Evolutionary conservation across 2,888 invertebrate genomes (phyloP).

Genomic region (Drosophila robusta): DNA sequence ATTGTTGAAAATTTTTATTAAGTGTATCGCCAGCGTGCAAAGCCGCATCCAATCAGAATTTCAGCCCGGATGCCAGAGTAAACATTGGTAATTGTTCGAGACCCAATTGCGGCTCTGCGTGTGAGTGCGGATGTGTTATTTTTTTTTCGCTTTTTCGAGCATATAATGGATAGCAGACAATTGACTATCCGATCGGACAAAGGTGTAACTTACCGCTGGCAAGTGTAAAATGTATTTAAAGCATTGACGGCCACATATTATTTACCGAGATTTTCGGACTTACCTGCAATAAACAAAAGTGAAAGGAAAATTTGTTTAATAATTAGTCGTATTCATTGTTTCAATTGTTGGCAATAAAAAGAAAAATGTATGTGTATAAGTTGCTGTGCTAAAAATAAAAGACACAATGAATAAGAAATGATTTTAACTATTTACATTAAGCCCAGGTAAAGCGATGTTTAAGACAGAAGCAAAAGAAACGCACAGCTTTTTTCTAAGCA

Average conservation of each 20-base stretch:
- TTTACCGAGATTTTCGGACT: slow-evolving; percentile 41
- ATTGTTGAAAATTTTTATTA: slow-evolving; percentile 72
- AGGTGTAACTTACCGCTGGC: slow-evolving; percentile 50
- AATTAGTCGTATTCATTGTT: slow-evolving; percentile 13
- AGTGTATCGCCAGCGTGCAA: slow-evolving; percentile 34
- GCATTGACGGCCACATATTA: slow-evolving; percentile 10
- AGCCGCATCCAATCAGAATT: slow-evolving; percentile 47
- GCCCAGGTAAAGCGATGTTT: too few relatives aligned
- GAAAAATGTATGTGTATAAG: too few relatives aligned
- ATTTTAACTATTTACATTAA: too few relatives aligned
- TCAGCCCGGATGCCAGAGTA: slow-evolving; percentile 52
- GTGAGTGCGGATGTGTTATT: background rate
- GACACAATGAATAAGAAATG: too few relatives aligned
- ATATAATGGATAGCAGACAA: slow-evolving; percentile 5
- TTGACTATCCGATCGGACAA: slow-evolving; percentile 10
- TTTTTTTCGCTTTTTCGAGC: too few relatives aligned
- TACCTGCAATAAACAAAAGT: slow-evolving; percentile 53
- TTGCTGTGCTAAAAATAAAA: too few relatives aligned
- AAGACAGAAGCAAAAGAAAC: too few relatives aligned
- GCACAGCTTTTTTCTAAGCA: too few relatives aligned
- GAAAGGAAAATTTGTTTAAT: slow-evolving; percentile 14
- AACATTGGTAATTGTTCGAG: slow-evolving; percentile 64
- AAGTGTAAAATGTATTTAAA: slow-evolving; percentile 43
- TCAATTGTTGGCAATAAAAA: too few relatives aligned
- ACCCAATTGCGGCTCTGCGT: slow-evolving; percentile 3